These are phyloP conservation scores for Cosmorhoe ocellata DNA, from an alignment of 2,888 invertebrate genomes.

Conservation along the genomic window DNA sequence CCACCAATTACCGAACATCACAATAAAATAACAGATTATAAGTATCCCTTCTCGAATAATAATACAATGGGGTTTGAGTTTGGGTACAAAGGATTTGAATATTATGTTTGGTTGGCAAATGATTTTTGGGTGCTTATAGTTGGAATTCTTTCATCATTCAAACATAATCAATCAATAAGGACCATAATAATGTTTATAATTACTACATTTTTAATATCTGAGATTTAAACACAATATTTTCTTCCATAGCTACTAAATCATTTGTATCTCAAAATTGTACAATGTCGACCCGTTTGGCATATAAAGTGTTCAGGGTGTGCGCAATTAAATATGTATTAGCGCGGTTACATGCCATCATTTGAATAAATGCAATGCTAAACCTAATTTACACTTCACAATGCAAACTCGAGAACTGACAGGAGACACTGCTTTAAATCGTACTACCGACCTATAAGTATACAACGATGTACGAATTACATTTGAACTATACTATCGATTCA, in stretches of 20 bases:
- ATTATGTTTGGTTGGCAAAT: conserved; percentile 3
- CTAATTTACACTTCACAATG: conserved; percentile 32
- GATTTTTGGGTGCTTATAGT: not conserved
- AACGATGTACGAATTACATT: too few relatives aligned
- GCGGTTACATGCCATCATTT: conserved; percentile 48
- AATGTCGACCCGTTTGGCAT: conserved; percentile 51
- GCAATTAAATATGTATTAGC: conserved; percentile 76
- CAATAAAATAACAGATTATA: conserved; percentile 75
- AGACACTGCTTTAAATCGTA: conserved; percentile 10
- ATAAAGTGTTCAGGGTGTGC: conserved; percentile 62
- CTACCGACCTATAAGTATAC: not conserved
- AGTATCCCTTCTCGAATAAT: conserved; percentile 46
- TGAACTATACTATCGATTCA: too few relatives aligned
- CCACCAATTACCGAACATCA: conserved; percentile 71
- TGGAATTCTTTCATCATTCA: not conserved
- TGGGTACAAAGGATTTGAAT: conserved; percentile 12
- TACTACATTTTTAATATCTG: conserved; percentile 1
- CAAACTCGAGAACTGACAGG: conserved; percentile 23
- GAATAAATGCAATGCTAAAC: conserved; percentile 37
- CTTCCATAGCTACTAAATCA: conserved; percentile 9
- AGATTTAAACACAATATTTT: conserved; percentile 1
- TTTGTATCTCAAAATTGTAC: conserved; percentile 28
- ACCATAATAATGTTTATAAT: too few relatives aligned
- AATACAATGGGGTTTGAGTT: conserved; percentile 11
- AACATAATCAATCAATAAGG: too few relatives aligned